Conservation (phyloP, 64 coral and sea anemone species). For the Trachythela sp. region DNA sequence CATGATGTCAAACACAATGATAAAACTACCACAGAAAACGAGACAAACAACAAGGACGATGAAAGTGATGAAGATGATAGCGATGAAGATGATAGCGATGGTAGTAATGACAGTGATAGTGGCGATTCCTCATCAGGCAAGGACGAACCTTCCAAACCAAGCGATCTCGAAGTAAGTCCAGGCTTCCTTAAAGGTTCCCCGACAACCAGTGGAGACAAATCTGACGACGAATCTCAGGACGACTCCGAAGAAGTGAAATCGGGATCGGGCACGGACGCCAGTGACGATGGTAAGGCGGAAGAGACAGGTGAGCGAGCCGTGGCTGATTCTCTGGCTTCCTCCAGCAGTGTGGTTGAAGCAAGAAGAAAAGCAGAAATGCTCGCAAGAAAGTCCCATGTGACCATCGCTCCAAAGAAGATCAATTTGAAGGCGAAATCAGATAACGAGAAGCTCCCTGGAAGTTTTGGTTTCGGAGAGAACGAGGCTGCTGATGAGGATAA, state of each 20-base stretch:
- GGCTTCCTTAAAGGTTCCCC: not conserved
- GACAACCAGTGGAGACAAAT: not conserved
- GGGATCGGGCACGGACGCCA: not conserved
- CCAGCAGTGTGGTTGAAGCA: not conserved
- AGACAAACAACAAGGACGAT: not conserved
- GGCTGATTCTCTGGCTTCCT: not conserved
- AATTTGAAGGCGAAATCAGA: not conserved
- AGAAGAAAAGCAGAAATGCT: not conserved
- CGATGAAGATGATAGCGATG: not conserved
- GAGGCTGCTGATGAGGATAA: not conserved
- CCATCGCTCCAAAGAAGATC: not conserved
- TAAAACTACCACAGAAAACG: not conserved
- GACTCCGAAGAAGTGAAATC: not conserved
- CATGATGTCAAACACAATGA: not conserved
- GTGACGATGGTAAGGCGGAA: not conserved
- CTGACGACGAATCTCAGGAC: not conserved
- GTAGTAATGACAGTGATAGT: not conserved
- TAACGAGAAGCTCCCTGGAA: not conserved
- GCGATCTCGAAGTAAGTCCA: not conserved
- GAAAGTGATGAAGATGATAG: not conserved
- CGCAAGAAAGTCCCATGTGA: not conserved
- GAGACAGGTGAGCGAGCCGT: not conserved
- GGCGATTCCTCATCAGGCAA: not conserved
- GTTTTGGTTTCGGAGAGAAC: conserved; percentile 7
- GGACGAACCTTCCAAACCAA: not conserved